These are phyloP conservation scores for Hydractinia echinata DNA, from an alignment of 30 jellyfish, hydroid and myxozoan species.

Conservation along the genomic window DNA sequence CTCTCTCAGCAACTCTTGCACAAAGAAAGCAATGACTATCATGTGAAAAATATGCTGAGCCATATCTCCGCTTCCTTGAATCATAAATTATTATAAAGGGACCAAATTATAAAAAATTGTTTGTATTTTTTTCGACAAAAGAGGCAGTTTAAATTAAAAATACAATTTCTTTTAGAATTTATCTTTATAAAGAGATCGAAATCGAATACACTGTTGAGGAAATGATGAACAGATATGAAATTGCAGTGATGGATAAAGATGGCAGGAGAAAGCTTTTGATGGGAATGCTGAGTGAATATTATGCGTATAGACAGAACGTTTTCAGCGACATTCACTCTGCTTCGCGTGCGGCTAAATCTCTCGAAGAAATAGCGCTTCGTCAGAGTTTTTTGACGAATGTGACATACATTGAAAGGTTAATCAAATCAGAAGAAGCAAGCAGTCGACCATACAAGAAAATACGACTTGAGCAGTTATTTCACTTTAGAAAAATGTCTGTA, in stretches of 20 bases:
- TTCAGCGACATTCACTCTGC: not conserved
- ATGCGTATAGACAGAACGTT: not conserved
- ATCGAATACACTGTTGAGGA: not conserved
- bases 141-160: too few species aligned
- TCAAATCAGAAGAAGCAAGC: not conserved
- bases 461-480: not conserved
- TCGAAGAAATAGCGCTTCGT: conserved; percentile 3
- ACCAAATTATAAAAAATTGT: too few species aligned
- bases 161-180: not conserved
- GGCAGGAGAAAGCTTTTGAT: not conserved
- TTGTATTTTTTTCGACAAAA: too few species aligned
- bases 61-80: too few species aligned
- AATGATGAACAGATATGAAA: not conserved
- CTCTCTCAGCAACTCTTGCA: too few species aligned
- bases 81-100: too few species aligned
- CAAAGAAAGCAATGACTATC: too few species aligned
- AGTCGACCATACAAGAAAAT: not conserved
- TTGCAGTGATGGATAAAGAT: not conserved
- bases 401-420: conserved; percentile 8
- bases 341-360: not conserved
- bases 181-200: conserved; percentile 1
- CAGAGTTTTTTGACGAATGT: not conserved
- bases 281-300: not conserved
- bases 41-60: too few species aligned
- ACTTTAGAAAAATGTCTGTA: not conserved